Evolutionary conservation across 1,140 invertebrate species (phyloP), one percentile per base, ranked within the genome.

Genomic region (Penaeus vannamei): DNA sequence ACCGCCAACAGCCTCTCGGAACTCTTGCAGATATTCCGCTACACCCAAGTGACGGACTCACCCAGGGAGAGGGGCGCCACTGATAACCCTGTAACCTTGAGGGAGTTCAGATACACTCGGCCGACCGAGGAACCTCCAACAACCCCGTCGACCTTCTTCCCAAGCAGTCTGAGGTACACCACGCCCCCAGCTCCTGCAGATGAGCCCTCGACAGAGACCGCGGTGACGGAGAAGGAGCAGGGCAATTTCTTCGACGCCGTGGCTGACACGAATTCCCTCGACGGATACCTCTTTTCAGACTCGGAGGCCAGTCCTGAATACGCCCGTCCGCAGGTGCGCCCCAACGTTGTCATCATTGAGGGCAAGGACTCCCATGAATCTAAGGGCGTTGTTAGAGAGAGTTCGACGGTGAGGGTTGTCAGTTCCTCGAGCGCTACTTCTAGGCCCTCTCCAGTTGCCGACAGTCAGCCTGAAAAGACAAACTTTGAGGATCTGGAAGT

Each of bases 271-370:
- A 91, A 91, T 53, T 91, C 91, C 53, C 66, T 91, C 12, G 91
- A 91, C 64, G 91, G 91, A 8, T 91, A 91, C 29, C 83, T 91
- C 17, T 91, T 91, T 69, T 91, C 91, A 46, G 91, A 91, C 82
- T 91, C 91, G 0, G 88, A 82, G 60, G 83, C 88, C 29, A 85
- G 82, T 81, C 91, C 91, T 42, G 85, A 91, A 29, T 91, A 91
- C 36, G 62, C 89, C 84, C 61, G 62, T 59, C 83, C 84, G 29
- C 85, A 72, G 46, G 22, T 86, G 4, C 61, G 59, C 10, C 77
- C 66, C 14, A 84, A 87, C 23, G 60, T 79, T 53, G 87, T 86
- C 29, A 46, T 36, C 8, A 72, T 64, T 81, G 53, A 83, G n/a
- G 32, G 29, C 26, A 86, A 85, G 66, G 64, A 86, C 32, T 53